Base-by-base conservation (phyloP, 1,140 invertebrate species). In the Bombus huntii region DNA sequence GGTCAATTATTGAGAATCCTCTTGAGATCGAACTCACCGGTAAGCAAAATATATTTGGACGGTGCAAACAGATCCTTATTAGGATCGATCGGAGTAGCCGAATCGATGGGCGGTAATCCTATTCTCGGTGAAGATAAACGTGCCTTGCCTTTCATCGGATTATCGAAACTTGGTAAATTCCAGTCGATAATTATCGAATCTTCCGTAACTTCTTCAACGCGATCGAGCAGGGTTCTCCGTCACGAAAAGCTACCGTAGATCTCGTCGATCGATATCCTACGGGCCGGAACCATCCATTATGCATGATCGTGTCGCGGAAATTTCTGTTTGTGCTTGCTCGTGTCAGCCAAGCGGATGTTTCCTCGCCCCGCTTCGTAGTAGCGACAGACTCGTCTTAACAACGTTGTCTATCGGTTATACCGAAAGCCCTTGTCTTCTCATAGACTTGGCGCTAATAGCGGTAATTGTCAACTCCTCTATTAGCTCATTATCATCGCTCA, bases 391-490 rank as follows among this genome's bases (percentile, higher is more conserved):
- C 62, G 25, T 86, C 85, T 86, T 83, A 81, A 68, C 84, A 76
- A 79, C 71, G 77, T 87, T 57, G 81, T 72, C 66, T 71, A 85
- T 89, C 83, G 85, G 82, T 91, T 91, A 90, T 85, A 88, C 86
- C 8, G 71, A 59, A 34, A 65, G 65, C 34, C 42, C 66, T 47
- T 31, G 42, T 77, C 72, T 81, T 65, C 34, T 37, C 65, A 15
- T 76, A 39, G 84, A 87, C 42, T 71, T 77, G 31, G 68, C 47
- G 76, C 65, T 92, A 90, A 91, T 92, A 87, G 91, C 86, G 74
- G 81, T 85, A 88, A 92, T 92, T 88, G 86, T 87, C 78, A 87
- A 76, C 71, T 85, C 25, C 53, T 71, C 79, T 83, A 90, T 90
- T 90, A 87, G 87, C 81, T 88, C 84, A 89, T 89, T 87, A 90